Conservation (phyloP, 2,888 invertebrate species). For the Stenurella melanura region DNA sequence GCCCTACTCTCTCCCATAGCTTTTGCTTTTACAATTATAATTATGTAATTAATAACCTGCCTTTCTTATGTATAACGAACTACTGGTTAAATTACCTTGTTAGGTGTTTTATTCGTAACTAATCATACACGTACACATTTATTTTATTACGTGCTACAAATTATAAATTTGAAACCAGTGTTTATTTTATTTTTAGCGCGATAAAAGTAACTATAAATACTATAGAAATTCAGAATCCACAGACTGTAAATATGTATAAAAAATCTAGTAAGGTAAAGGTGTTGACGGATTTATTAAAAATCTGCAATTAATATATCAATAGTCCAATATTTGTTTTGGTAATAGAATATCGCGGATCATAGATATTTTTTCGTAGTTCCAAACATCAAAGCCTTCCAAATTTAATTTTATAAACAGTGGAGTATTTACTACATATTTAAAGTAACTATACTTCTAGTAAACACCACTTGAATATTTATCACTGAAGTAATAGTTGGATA, state of each 20-base stretch:
- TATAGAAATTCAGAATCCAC: not conserved
- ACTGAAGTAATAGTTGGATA: no score
- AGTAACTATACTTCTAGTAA: no score
- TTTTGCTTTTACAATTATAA: not conserved
- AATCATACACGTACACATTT: not conserved
- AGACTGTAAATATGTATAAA: slow-evolving; percentile 12
- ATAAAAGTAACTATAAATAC: slow-evolving; percentile 20
- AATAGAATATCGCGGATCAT: not conserved
- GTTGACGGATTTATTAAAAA: slow-evolving; percentile 11
- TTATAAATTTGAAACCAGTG: not conserved
- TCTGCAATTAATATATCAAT: not conserved
- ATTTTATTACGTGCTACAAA: not conserved
- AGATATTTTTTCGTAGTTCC: not conserved
- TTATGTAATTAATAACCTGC: not conserved
- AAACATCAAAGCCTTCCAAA: not conserved
- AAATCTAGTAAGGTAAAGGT: not conserved
- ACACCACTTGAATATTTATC: no score
- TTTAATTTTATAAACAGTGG: not conserved
- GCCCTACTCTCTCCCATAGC: not conserved
- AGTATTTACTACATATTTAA: not conserved
- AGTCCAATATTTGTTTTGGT: slow-evolving; percentile 2
- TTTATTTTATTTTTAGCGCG: not conserved
- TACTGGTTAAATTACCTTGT: not conserved
- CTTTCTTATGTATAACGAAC: not conserved
- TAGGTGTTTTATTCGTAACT: not conserved